phyloP scores from a whole-genome alignment of 1,140 invertebrate genomes.

The Drosophila pandora region DNA sequence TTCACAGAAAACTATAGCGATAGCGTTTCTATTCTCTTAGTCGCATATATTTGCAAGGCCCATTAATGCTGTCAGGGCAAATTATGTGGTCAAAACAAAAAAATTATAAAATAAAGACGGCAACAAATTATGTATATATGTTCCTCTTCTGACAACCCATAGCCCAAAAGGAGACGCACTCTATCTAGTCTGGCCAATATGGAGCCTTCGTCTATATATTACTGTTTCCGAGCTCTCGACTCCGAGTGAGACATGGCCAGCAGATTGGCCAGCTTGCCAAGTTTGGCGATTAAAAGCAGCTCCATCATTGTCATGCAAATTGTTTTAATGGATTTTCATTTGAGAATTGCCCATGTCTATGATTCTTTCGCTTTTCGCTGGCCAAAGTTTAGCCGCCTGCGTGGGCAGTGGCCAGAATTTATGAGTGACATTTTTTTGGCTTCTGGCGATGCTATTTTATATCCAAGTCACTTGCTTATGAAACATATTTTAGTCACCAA shows the following conservation, averaged over 20 bases:
- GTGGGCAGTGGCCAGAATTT: slow-evolving; percentile 55
- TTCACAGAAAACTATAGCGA: slow-evolving; percentile 64
- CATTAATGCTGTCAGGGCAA: slow-evolving; percentile 49
- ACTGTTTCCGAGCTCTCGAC: not conserved
- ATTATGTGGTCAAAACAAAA: slow-evolving; percentile 31
- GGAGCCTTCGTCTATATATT: slow-evolving; percentile 29
- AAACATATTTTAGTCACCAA: slow-evolving; percentile 28
- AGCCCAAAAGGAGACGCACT: slow-evolving; percentile 30
- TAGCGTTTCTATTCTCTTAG: slow-evolving; percentile 35
- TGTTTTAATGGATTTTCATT: slow-evolving; percentile 66
- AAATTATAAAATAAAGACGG: not conserved
- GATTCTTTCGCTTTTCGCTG: slow-evolving; percentile 30
- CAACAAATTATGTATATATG: slow-evolving; percentile 39
- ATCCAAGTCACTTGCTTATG: slow-evolving; percentile 5
- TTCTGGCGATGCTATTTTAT: slow-evolving; percentile 22
- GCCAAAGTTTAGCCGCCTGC: slow-evolving; percentile 54
- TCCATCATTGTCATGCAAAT: slow-evolving; percentile 80
- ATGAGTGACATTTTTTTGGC: slow-evolving; percentile 76
- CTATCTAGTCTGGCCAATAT: slow-evolving; percentile 43
- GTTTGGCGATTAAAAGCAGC: slow-evolving; percentile 82
- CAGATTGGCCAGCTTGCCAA: slow-evolving; percentile 63
- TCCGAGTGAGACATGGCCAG: slow-evolving; percentile 31
- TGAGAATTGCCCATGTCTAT: slow-evolving; percentile 43
- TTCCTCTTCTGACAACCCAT: not conserved
- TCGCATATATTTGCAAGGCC: slow-evolving; percentile 34